Evolutionary conservation across 2,797 vertebrate species (phyloP).

Genomic region (Lerista edwardsae): DNA sequence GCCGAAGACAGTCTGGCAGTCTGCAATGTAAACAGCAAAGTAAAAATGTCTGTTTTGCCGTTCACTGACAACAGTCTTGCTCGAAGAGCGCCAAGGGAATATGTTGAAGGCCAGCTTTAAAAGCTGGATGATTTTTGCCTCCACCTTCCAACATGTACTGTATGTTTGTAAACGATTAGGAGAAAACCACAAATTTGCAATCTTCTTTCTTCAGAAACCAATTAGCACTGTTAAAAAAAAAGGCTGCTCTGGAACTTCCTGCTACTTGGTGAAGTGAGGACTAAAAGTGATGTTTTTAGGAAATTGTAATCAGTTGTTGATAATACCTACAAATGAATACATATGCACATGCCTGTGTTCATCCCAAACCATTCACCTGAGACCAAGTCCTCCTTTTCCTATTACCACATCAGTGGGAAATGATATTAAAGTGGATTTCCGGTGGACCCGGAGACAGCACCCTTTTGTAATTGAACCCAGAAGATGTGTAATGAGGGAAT

Average conservation of each 20-base stretch:
- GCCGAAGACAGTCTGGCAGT: background rate
- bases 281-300: background rate
- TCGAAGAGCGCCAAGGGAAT: background rate
- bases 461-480: slow-evolving; percentile 23
- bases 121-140: background rate
- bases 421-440: slow-evolving; percentile 47
- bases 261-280: background rate
- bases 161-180: background rate
- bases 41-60: background rate
- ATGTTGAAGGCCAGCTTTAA: background rate
- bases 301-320: slow-evolving; percentile 33
- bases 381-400: slow-evolving; percentile 25
- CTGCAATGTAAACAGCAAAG: background rate
- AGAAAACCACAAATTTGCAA: background rate
- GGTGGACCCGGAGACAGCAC: slow-evolving; percentile 34
- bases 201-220: background rate
- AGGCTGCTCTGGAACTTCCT: background rate
- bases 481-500: slow-evolving; percentile 34
- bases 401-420: slow-evolving; percentile 45
- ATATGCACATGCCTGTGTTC: background rate
- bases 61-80: background rate
- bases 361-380: slow-evolving; percentile 19
- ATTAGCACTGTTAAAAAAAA: background rate
- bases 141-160: background rate
- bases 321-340: slow-evolving; percentile 3